These are phyloP conservation scores for Cebidichthys violaceus DNA, from an alignment of 2,113 vertebrate species.

Conservation along the genomic window DNA sequence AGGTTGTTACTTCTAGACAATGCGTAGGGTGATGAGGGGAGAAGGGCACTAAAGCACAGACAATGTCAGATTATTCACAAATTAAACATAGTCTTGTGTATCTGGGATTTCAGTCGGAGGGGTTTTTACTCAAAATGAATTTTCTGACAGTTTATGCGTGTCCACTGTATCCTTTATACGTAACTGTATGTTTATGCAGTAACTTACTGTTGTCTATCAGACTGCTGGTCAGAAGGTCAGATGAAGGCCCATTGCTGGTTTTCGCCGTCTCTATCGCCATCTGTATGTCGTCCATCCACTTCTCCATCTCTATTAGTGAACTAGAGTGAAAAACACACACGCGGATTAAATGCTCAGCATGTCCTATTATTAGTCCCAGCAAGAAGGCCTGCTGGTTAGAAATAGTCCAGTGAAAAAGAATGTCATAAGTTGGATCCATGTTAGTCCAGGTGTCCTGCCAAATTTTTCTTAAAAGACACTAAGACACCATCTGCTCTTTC, in stretches of 20 bases:
- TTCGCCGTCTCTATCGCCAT: slow-evolving; percentile 92
- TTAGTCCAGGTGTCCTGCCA: slow-evolving; percentile 21
- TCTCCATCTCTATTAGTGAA: slow-evolving; percentile 91
- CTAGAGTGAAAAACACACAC: slow-evolving; percentile 72
- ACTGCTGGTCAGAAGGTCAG: slow-evolving; percentile 87
- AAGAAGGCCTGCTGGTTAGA: slow-evolving; percentile 6
- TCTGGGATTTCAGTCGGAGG: not conserved
- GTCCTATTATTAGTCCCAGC: slow-evolving; percentile 1
- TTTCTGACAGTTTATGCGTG: not conserved
- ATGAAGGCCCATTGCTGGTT: slow-evolving; percentile 86
- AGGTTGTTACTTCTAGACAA: slow-evolving; percentile 76
- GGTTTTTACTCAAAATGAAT: not conserved
- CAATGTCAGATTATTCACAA: slow-evolving; percentile 54
- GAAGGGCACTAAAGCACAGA: slow-evolving; percentile 63
- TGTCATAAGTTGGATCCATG: slow-evolving; percentile 10
- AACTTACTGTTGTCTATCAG: slow-evolving; percentile 93
- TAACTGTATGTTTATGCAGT: not conserved
- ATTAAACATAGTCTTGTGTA: not conserved
- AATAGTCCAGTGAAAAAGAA: slow-evolving; percentile 11
- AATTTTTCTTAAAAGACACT: not conserved
- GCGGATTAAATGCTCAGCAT: not conserved
- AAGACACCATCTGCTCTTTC: slow-evolving; percentile 31
- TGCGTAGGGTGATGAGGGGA: slow-evolving; percentile 53
- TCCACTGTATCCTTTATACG: not conserved
- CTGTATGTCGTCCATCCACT: slow-evolving; percentile 95